Evolutionary conservation across 2,113 vertebrate genomes (phyloP), one percentile per base, ranked within the genome.

Genomic region (Campylorhamphus procurvoides): DNA sequence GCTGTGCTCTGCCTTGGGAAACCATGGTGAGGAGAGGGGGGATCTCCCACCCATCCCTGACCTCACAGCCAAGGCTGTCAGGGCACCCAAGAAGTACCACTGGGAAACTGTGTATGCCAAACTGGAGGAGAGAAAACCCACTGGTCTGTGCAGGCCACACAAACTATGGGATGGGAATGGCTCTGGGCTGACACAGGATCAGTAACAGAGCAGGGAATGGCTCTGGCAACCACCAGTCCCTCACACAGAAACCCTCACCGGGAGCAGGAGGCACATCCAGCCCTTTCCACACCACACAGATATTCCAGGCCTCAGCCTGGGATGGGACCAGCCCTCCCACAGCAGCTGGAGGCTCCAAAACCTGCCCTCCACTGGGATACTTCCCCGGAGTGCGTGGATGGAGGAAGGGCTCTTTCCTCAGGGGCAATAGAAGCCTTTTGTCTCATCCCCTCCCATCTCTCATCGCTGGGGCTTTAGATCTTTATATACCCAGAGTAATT

Each of bases 401-500:
- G 93, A 94, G 84, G 81, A 91, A 42, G 56, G 68, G 85, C 52
- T 89, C 87, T 47, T 89, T 95, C 53, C 79, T 84, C 77, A 53
- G 31, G 14, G n/a, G 53, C 24, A 85, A 87, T 18, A 67, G 8
- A 83, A 72, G 72, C 59, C 68, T 92, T 89, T 84, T 85, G 67
- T 94, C 63, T 88, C 23, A 76, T 23, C 75, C 35, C 35, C 56
- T 80, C 74, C 74, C 37, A 24, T n/a, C 60, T 90, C 92, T 84
- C 93, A 71, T 22, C 1, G 13, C 71, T 44, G n/a, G 42, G 52
- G 67, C 78, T 90, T 96, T 62, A 87, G 63, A 69, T 91, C 81
- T 52, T 93, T 90, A 40, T 33, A 91, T 18, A 83, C 14, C 27
- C 63, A 33, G 29, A 66, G 59, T 59, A 80, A 96, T 93, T 87